A percentile compares a stretch with the other conserved stretches of the same genome.
phyloP scores from a whole-genome alignment of 2,888 invertebrate species.

The Epinotia brunnichana region DNA sequence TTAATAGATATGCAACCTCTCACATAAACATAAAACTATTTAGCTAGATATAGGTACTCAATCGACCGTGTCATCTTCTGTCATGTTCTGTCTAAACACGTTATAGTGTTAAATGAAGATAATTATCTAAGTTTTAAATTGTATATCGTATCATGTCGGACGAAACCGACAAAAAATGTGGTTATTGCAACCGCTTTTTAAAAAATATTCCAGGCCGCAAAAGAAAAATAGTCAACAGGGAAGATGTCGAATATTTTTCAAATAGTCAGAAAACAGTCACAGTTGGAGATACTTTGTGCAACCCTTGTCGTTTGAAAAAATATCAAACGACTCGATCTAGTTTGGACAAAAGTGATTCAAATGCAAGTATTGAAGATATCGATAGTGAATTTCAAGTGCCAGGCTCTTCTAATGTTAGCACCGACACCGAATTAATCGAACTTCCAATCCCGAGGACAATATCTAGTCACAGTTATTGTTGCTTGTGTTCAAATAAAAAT shows the following conservation, averaged over 20 bases:
- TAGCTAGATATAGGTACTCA: too few relatives aligned
- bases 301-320: slow-evolving; percentile 24
- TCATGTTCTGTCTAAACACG: neutral
- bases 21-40: too few relatives aligned
- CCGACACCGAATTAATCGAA: slow-evolving; percentile 18
- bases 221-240: slow-evolving; percentile 22
- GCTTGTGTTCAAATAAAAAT: slow-evolving; percentile 22
- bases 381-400: slow-evolving; percentile 27
- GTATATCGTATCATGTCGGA: neutral
- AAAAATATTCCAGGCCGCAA: slow-evolving; percentile 29
- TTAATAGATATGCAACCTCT: too few relatives aligned
- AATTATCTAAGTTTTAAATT: neutral
- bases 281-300: slow-evolving; percentile 21
- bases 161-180: slow-evolving; percentile 7
- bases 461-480: slow-evolving; percentile 21
- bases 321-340: neutral
- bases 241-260: slow-evolving; percentile 8
- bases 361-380: neutral
- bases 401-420: slow-evolving; percentile 19
- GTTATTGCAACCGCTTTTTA: slow-evolving; percentile 22
- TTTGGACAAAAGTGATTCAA: slow-evolving; percentile 12
- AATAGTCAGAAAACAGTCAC: slow-evolving; percentile 5
- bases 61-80: too few relatives aligned
- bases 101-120: slow-evolving; percentile 4
- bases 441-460: slow-evolving; percentile 22